Base-by-base conservation (phyloP, 1,140 invertebrate species). In the Panagrolaimus sp. region DNA sequence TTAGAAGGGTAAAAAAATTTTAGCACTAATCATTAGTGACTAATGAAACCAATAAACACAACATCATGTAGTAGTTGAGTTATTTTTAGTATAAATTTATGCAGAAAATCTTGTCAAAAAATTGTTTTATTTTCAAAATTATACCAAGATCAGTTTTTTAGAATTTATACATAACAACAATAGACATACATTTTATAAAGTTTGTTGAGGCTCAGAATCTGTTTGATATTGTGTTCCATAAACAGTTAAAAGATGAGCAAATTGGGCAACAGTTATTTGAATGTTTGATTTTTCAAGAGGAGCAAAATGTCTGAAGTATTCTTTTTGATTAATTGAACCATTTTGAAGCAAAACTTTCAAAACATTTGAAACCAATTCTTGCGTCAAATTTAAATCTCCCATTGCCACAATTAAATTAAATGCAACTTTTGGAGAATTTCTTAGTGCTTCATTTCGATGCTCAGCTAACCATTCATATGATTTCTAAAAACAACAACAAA, bases 201-300 rank as follows among this genome's bases (percentile, higher is more conserved):
- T n/a, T n/a, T 38, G 2, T 38, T 38, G 32, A 38, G 7, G 32
- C 7, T 38, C 32, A 38, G 32, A 38, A 38, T 2, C 32, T 4
- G 32, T 7, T 38, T 38, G 52, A 58, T 58, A 58, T 28, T 28
- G 21, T 0, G 10, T 12, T 28, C 21, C 28, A 32, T 68, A 68
- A 10, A 68, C 67, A 15, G 48, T 63, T 32, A 68, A 58, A n/a
- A 68, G 67, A 58, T 68, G 67, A 38, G 67, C 47, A 7, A 68
- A 46, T 46, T 68, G 67, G 10, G 58, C 48, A 32, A 68, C 24
- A 15, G 67, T 68, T 24, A 68, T 21, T 1, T 32, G 15, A 46
- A 58, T 46, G 17, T 28, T 58, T 9, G 67, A 48, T n/a, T 26
- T 28, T 38, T 58, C 43, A 17, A 43, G 26, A 24, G 52, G 28